Percentiles rank a stretch among this genome's conserved stretches.
phyloP scores from a whole-genome alignment of 2,888 invertebrate genomes.

The Dyspetes luteomarginatus region DNA sequence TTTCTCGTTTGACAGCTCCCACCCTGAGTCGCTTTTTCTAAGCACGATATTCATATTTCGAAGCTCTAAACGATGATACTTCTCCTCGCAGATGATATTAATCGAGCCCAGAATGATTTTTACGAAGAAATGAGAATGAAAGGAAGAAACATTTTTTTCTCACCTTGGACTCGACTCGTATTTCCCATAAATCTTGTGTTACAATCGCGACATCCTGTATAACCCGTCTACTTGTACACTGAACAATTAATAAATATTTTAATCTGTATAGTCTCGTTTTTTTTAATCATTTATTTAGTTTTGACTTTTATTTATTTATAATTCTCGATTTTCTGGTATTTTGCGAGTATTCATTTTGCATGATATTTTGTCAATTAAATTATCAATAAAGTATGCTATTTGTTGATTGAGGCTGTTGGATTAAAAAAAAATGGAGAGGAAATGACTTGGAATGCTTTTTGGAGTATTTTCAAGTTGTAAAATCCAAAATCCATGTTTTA shows the following conservation, averaged over 20 bases:
- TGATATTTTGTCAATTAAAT: not conserved
- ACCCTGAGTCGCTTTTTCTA: constrained; percentile 37
- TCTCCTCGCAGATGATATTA: not conserved
- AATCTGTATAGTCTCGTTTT: not conserved
- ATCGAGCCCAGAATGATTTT: not conserved
- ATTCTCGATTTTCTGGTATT: not conserved
- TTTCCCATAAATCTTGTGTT: constrained; percentile 5
- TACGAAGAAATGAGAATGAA: not conserved
- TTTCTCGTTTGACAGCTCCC: constrained; percentile 73
- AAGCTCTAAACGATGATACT: not conserved
- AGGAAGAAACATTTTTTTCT: not conserved
- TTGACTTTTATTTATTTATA: not conserved
- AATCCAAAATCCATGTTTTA: too few relatives aligned
- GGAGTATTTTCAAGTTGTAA: too few relatives aligned
- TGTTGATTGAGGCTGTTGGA: too few relatives aligned
- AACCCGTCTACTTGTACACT: not conserved
- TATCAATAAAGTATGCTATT: too few relatives aligned
- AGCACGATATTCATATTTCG: not conserved
- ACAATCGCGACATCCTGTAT: not conserved
- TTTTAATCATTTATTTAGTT: not conserved
- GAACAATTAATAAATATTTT: constrained; percentile 14
- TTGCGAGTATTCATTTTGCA: not conserved
- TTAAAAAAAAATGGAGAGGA: too few relatives aligned
- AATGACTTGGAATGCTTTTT: too few relatives aligned
- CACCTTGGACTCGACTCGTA: not conserved